phyloP scores from a whole-genome alignment of 2,888 invertebrate genomes.

The Cistogaster globosa region DNA sequence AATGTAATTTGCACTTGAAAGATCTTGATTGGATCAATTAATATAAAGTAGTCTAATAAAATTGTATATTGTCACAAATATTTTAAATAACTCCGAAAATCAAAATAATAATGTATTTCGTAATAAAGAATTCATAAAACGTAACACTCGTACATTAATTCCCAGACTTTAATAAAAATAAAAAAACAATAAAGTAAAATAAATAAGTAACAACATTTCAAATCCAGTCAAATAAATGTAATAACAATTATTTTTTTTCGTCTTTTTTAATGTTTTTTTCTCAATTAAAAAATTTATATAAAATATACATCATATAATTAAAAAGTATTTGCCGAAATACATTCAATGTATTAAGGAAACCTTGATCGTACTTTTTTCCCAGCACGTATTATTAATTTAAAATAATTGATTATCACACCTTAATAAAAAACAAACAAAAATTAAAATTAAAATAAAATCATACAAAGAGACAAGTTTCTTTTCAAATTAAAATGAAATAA shows the following conservation, averaged over 20 bases:
- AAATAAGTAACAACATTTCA: slow-evolving; percentile 1
- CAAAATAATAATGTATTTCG: slow-evolving; percentile 22
- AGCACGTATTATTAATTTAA: slow-evolving; percentile 62
- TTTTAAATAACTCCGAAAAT: slow-evolving; percentile 54
- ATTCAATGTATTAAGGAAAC: slow-evolving; percentile 3
- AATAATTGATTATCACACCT: slow-evolving; percentile 59
- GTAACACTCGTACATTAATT: slow-evolving; percentile 60
- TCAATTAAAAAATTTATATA: slow-evolving; percentile 8
- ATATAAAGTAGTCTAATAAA: slow-evolving; percentile 11
- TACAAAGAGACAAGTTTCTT: slow-evolving; percentile 18
- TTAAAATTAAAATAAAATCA: slow-evolving; percentile 9
- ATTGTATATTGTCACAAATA: slow-evolving; percentile 61
- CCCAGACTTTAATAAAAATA: slow-evolving; percentile 31
- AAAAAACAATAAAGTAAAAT: not conserved
- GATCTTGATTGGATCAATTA: slow-evolving; percentile 21
- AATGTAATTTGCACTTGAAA: no score
- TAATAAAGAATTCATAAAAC: slow-evolving; percentile 65
- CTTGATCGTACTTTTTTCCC: slow-evolving; percentile 44
- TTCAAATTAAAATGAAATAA: slow-evolving; percentile 48
- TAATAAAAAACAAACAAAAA: slow-evolving; percentile 13
- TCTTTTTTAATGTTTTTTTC: not conserved
- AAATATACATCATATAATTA: slow-evolving; percentile 1
- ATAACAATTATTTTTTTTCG: slow-evolving; percentile 36
- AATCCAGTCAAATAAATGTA: slow-evolving; percentile 17
- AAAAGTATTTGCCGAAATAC: slow-evolving; percentile 6